Evolutionary conservation across 2,113 vertebrate genomes (phyloP), one percentile per base, ranked within the genome.

Genomic region (Osmerus eperlanus): DNA sequence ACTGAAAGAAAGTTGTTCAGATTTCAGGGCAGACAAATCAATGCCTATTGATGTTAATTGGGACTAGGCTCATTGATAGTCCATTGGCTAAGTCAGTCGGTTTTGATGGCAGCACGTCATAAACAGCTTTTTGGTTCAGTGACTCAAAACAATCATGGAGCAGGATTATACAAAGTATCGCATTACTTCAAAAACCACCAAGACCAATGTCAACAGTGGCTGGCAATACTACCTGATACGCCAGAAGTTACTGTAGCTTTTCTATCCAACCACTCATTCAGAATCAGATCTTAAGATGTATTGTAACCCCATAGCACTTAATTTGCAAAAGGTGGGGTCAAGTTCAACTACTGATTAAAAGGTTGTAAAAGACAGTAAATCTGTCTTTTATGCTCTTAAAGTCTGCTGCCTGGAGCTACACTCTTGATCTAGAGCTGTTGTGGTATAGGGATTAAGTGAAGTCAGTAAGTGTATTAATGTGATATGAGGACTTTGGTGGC

Each of bases 391-490:
- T 47, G 41, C 41, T 47, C 9, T 47, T 47, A 12, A 47, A 47
- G 41, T 47, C 41, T 47, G 41, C 8, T 11, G 41, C 12, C 41
- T 47, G 41, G 41, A 47, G 41, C 41, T 12, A 47, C 41, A 47
- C 41, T 47, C 41, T 47, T 2, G 8, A 9, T 47, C 41, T 47
- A 11, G 41, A 47, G 41, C 41, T 47, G 41, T 12, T 5, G 41
- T 47, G 9, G 41, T 47, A 11, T 47, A 47, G 9, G 41, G 41
- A 47, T 47, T 47, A 47, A 47, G 41, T 47, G 41, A 47, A 47
- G 66, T 65, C 65, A 74, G 65, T 62, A 69, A 73, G 72, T 71
- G 65, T 67, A 67, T 65, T 3, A 63, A 63, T 68, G 68, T 67
- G 5, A 19, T 9, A 29, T 28, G 66, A 59, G 76, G 82, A 81